These are phyloP conservation scores for Lycodopsis pacificus DNA, from an alignment of 2,797 vertebrate genomes.

Conservation along the genomic window DNA sequence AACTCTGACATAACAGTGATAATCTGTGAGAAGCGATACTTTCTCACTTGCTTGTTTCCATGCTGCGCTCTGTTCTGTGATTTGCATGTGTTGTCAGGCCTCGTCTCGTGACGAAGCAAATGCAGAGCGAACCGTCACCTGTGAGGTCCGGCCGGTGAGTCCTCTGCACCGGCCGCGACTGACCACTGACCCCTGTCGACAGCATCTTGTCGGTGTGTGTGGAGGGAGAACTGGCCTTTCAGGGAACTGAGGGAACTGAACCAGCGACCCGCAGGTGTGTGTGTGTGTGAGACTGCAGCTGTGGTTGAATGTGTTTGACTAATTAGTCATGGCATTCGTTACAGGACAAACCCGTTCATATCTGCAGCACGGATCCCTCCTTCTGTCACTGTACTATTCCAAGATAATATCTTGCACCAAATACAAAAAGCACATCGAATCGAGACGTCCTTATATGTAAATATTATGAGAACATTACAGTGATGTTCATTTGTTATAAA, in stretches of 20 bases:
- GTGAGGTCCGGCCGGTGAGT: constrained; percentile 7
- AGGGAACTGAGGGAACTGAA: not conserved
- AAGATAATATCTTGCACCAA: not conserved
- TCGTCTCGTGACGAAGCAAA: constrained; percentile 14
- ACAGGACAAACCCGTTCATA: not conserved
- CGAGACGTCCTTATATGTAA: fast-evolving
- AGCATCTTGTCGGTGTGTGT: not conserved
- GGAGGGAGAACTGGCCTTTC: not conserved
- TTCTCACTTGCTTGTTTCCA: constrained; percentile 34
- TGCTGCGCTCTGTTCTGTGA: constrained; percentile 40
- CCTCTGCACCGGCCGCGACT: not conserved
- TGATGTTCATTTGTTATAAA: not conserved
- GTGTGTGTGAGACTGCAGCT: not conserved
- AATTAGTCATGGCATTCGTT: not conserved
- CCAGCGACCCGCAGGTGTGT: not conserved
- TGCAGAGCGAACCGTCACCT: constrained; percentile 37
- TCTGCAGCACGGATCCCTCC: not conserved
- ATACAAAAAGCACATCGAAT: not conserved
- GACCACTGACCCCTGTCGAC: constrained; percentile 26
- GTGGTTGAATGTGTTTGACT: not conserved
- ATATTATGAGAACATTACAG: not conserved
- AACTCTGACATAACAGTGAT: not conserved
- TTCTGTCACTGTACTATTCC: not conserved
- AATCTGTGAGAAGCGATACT: not conserved
- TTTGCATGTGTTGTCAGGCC: constrained; percentile 59